Conservation (phyloP, 2,797 vertebrate species). For the Enteromius paludinosus region DNA sequence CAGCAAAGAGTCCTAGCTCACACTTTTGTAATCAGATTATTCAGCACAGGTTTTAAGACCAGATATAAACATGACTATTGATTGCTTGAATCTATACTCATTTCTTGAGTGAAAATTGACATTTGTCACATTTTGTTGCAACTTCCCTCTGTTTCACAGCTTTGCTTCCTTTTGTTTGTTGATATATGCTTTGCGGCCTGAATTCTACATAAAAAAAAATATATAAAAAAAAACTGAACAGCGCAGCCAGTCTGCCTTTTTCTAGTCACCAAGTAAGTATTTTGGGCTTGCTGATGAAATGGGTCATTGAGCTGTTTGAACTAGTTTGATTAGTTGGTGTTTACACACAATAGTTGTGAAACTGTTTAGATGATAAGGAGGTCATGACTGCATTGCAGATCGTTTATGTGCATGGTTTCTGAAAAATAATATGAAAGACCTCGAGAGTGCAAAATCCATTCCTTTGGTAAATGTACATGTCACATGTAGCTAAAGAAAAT, state of each 20-base stretch:
- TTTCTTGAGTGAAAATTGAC: not conserved
- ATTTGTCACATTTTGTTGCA: not conserved
- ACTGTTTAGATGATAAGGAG: conserved; percentile 7
- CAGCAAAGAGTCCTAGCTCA: not conserved
- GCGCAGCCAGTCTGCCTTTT: conserved; percentile 48
- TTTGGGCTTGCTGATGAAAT: conserved; percentile 50
- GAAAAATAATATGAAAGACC: not conserved
- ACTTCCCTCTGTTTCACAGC: not conserved
- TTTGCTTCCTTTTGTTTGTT: not conserved
- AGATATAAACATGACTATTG: not conserved
- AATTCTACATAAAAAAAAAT: not conserved
- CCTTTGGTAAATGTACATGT: not conserved
- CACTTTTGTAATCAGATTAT: not conserved
- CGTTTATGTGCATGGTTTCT: not conserved
- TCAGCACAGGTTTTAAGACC: not conserved
- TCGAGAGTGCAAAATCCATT: not conserved
- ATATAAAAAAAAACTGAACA: not conserved
- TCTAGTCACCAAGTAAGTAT: conserved; percentile 39
- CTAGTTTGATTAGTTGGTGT: conserved; percentile 49
- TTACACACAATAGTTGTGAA: conserved; percentile 50
- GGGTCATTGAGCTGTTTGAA: conserved; percentile 44
- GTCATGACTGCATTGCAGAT: not conserved
- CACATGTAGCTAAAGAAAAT: not conserved
- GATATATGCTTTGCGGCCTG: conserved; percentile 26
- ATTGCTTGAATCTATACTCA: not conserved